Conservation (phyloP, 2,888 invertebrate species). For the Drosophila macrospina region DNA sequence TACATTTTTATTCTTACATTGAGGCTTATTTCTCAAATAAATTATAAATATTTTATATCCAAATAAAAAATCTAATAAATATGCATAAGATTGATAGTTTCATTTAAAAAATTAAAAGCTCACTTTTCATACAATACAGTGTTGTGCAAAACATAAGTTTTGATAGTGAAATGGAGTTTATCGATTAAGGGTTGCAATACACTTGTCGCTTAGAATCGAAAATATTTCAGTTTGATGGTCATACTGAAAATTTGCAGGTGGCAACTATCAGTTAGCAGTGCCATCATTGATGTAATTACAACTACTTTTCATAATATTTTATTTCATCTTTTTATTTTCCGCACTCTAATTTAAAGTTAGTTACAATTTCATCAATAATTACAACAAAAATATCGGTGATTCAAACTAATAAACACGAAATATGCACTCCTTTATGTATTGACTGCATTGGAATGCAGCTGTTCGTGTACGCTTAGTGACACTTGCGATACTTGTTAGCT, state of each 20-base stretch:
- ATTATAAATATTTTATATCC: constrained; percentile 33
- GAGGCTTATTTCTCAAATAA: constrained; percentile 40
- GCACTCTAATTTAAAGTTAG: no score
- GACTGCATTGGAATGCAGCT: constrained; percentile 56
- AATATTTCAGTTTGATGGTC: neutral
- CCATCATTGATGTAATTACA: constrained; percentile 31
- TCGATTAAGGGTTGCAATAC: neutral
- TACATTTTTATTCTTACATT: constrained; percentile 40
- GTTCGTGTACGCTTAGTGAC: constrained; percentile 19
- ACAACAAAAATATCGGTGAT: neutral
- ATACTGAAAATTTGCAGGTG: constrained; percentile 32
- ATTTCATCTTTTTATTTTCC: constrained; percentile 6
- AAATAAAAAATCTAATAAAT: neutral
- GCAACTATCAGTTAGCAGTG: constrained; percentile 25
- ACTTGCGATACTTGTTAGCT: constrained; percentile 39
- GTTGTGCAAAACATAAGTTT: no score
- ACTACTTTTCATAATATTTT: constrained; percentile 15
- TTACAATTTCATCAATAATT: neutral
- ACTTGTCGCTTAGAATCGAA: neutral
- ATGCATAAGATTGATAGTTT: no score
- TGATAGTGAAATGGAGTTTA: no score
- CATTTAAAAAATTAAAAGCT: no score
- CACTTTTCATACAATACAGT: no score
- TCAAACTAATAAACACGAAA: neutral
- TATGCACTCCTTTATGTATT: neutral